A percentile compares a stretch with the other conserved stretches of the same genome.
These are phyloP conservation scores for Malacosoma neustria DNA, from an alignment of 2,888 invertebrate genomes.

Conservation along the genomic window DNA sequence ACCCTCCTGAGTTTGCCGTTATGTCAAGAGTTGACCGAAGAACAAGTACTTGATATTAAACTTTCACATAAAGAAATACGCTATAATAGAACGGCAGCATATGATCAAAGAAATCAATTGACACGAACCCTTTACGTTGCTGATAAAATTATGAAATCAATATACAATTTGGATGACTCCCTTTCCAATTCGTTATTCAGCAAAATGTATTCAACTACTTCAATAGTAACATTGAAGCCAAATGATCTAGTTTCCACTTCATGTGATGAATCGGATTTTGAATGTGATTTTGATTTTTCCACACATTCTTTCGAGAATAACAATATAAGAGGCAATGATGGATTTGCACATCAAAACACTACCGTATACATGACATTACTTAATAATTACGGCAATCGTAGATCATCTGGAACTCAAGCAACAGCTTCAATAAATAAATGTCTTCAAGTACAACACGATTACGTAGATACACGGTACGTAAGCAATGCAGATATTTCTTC, in stretches of 20 bases:
- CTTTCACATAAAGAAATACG: constrained; percentile 12
- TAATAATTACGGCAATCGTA: constrained; percentile 24
- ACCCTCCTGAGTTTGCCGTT: constrained; percentile 37
- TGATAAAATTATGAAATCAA: background rate
- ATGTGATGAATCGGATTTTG: background rate
- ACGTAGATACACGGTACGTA: constrained; percentile 5
- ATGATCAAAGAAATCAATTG: background rate
- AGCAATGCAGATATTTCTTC: constrained; percentile 12
- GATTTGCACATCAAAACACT: constrained; percentile 35
- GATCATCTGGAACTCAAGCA: constrained; percentile 52
- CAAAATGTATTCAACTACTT: background rate
- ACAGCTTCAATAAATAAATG: constrained; percentile 62
- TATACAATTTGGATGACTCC: background rate
- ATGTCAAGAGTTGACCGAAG: constrained; percentile 36
- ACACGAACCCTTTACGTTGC: background rate
- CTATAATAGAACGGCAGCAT: background rate
- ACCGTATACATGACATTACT: constrained; percentile 48
- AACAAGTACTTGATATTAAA: constrained; percentile 25
- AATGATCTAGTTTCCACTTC: background rate
- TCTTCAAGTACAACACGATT: constrained; percentile 35
- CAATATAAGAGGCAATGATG: constrained; percentile 7
- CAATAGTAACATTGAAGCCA: background rate
- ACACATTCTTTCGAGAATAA: background rate
- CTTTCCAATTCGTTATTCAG: background rate
- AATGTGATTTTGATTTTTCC: background rate